A percentile compares a stretch with the other conserved stretches of the same genome.
Evolutionary conservation across 2,888 invertebrate species (phyloP).

Genomic region (Dasypogon diadema): DNA sequence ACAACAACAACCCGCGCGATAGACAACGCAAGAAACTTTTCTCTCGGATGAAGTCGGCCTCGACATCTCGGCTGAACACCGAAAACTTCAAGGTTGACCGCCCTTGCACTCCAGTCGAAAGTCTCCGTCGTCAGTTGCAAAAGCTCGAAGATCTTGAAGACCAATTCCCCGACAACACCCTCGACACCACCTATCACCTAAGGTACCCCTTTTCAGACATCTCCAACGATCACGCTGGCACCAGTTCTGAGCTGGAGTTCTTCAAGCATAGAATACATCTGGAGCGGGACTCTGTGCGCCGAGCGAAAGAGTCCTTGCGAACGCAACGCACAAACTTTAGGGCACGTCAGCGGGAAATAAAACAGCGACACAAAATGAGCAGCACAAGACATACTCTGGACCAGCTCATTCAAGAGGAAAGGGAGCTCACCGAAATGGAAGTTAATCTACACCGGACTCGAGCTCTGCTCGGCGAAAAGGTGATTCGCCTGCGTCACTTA

Average conservation of each 20-base stretch:
- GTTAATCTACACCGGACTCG: constrained; percentile 85
- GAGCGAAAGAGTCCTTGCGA: constrained; percentile 81
- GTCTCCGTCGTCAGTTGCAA: constrained; percentile 82
- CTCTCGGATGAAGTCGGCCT: constrained; percentile 78
- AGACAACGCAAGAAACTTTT: constrained; percentile 76
- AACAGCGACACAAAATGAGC: constrained; percentile 67
- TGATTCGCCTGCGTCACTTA: constrained; percentile 82
- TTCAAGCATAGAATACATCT: constrained; percentile 85
- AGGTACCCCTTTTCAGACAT: constrained; percentile 85
- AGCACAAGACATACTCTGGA: constrained; percentile 64
- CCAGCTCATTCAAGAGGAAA: constrained; percentile 76
- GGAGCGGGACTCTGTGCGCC: constrained; percentile 84
- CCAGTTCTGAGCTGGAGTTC: constrained; percentile 81
- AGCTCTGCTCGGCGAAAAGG: constrained; percentile 84
- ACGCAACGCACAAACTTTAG: constrained; percentile 77
- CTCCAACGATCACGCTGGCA: constrained; percentile 66
- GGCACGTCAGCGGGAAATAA: constrained; percentile 73
- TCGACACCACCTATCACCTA: constrained; percentile 81
- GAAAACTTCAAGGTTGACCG: constrained; percentile 66
- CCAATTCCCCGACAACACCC: constrained; percentile 79
- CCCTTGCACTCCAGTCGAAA: constrained; percentile 82
- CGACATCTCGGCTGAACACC: constrained; percentile 77
- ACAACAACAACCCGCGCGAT: constrained; percentile 70
- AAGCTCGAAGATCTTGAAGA: constrained; percentile 87
- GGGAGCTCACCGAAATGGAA: constrained; percentile 85